These are phyloP conservation scores for Palythoa grandiflora DNA, from an alignment of 92 coral and sea anemone species.

Conservation along the genomic window DNA sequence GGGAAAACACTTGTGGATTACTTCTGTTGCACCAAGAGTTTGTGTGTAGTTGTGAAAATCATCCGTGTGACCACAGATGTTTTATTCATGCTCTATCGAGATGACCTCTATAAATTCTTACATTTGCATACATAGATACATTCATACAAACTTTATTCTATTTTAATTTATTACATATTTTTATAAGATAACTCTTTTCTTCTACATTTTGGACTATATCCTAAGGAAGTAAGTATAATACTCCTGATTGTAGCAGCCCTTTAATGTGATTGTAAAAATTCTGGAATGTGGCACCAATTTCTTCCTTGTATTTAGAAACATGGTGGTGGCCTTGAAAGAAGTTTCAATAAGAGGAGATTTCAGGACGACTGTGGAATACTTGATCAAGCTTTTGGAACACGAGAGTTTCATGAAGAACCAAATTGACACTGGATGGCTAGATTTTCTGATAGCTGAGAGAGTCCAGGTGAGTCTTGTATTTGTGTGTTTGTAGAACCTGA, in stretches of 20 bases:
- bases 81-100: too few relatives aligned
- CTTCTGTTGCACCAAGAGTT: too few relatives aligned
- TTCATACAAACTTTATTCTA: too few relatives aligned
- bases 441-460: conserved; percentile 86
- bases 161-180: too few relatives aligned
- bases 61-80: too few relatives aligned
- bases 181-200: too few relatives aligned
- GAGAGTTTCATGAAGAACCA: conserved; percentile 82
- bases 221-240: not conserved
- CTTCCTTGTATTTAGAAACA: conserved; percentile 58
- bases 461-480: conserved; percentile 67
- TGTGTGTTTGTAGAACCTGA: not conserved
- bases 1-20: too few relatives aligned
- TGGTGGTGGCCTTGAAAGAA: conserved; percentile 96
- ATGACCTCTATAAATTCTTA: too few relatives aligned
- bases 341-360: conserved; percentile 98
- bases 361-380: conserved; percentile 97
- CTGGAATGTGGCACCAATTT: not conserved
- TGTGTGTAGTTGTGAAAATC: too few relatives aligned
- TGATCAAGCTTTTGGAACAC: conserved; percentile 90
- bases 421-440: conserved; percentile 98
- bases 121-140: too few relatives aligned
- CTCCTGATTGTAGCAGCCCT: not conserved
- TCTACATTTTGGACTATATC: too few relatives aligned
- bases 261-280: not conserved